Evolutionary conservation across 2,113 vertebrate genomes (phyloP), one percentile per base, ranked within the genome.

Genomic region (Herpetotheres cachinnans): DNA sequence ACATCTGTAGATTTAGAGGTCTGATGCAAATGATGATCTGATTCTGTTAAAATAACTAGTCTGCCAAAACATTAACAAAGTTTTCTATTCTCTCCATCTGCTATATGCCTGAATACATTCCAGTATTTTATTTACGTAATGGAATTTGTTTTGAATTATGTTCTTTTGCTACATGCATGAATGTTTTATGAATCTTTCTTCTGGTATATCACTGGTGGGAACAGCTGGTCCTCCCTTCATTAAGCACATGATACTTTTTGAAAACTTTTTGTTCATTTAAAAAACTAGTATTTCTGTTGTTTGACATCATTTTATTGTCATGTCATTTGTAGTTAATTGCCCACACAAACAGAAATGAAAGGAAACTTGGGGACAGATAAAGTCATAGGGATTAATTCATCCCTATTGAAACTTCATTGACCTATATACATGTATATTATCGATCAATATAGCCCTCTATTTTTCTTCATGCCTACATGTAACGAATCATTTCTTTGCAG

Each of bases 41-140:
- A 95, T 67, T 94, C 38, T 74, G 26, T 86, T 78, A 92, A 95
- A 95, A 92, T 63, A 2, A 67, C 95, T 86, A 61, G 47, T 72
- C 92, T 95, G 71, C 58, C 58, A 95, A 92, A 93, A 55, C 55
- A 55, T 86, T 85, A 96, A 82, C 55, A 84, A 47, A 7, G 7
- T 89, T 97, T 95, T 88, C 4, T 87, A 73, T 97, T 96, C 74
- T 93, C 69, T 90, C 69, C 84, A 93, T 96, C 77, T 97, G 92
- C 86, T 94, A 74, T 67, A 81, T 83, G 55, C 85, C 94, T 81
- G 86, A 92, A 96, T 61, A 81, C 50, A 76, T 78, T 84, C 80
- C 85, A 49, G 40, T 78, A 74, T 96, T 96, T 96, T 95, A 81
- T 96, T 97, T 97, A 88, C 94, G 56, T 83, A 88, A 63, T 40